These are phyloP conservation scores for Peromyscus polionotus DNA, from an alignment of 2,113 vertebrate species.

Conservation along the genomic window DNA sequence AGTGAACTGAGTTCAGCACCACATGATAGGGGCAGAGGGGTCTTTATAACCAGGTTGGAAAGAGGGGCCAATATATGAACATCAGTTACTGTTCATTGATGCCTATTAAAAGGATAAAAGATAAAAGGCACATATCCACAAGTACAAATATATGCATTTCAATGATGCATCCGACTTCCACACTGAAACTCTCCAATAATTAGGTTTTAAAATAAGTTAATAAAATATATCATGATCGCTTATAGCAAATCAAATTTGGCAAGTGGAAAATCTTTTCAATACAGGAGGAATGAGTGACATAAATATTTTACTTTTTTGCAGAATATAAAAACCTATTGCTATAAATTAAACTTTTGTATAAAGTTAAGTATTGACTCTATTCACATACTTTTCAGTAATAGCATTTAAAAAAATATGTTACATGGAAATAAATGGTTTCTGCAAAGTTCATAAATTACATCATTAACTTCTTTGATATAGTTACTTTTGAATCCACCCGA, in stretches of 20 bases:
- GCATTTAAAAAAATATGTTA: not conserved
- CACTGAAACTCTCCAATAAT: not conserved
- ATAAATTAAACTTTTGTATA: not conserved
- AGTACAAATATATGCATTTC: not conserved
- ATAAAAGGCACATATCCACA: not conserved
- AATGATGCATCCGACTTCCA: not conserved
- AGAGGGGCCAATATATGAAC: not conserved
- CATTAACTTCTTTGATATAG: constrained; percentile 5
- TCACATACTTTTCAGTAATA: not conserved
- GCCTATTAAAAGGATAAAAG: not conserved
- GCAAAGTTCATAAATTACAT: not conserved
- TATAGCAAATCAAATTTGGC: not conserved
- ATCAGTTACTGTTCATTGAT: not conserved
- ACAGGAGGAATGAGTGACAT: not conserved
- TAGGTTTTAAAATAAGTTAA: not conserved
- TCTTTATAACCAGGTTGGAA: not conserved
- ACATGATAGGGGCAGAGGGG: not conserved
- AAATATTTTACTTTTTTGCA: not conserved
- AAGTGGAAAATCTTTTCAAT: not conserved
- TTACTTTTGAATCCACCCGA: not conserved
- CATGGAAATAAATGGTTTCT: not conserved
- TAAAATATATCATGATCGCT: not conserved
- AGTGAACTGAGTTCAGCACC: not conserved
- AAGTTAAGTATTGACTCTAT: not conserved
- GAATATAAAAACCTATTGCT: not conserved